Percentiles rank a stretch among this genome's conserved stretches.
phyloP scores from a whole-genome alignment of 1,140 invertebrate genomes.

The Drosophila sproati region DNA sequence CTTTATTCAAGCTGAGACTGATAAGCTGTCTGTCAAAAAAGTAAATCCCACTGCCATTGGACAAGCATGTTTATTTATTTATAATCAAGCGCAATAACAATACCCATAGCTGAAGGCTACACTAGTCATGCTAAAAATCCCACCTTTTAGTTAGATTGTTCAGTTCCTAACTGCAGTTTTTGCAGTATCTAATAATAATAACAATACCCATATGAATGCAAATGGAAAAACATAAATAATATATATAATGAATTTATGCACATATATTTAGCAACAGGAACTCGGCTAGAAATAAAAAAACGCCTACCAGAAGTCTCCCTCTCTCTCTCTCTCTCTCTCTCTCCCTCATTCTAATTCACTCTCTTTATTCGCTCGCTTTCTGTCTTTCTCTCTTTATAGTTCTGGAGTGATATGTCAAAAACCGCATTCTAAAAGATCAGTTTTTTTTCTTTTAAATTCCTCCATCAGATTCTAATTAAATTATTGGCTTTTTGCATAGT shows the following conservation, averaged over 20 bases:
- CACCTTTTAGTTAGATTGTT: no score
- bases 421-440: conserved; percentile 14
- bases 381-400: not conserved
- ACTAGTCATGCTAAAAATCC: no score
- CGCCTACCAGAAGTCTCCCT: conserved; percentile 35
- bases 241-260: conserved; percentile 46
- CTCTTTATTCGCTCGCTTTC: conserved; percentile 1
- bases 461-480: conserved; percentile 24
- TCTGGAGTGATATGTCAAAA: conserved; percentile 23
- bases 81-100: conserved; percentile 14
- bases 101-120: no score
- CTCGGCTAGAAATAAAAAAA: conserved; percentile 44
- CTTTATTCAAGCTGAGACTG: conserved; percentile 6
- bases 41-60: conserved; percentile 11
- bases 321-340: conserved; percentile 31
- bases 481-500: conserved; percentile 1
- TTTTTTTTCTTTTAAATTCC: conserved; percentile 33
- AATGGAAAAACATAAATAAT: conserved; percentile 27
- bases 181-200: no score
- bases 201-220: conserved; percentile 25
- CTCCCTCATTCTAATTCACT: not conserved
- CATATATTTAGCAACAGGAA: conserved; percentile 70
- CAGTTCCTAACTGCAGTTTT: no score
- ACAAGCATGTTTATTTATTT: conserved; percentile 14
- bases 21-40: conserved; percentile 35